These are phyloP conservation scores for Piezodorus guildinii DNA, from an alignment of 1,140 invertebrate genomes.

Conservation along the genomic window DNA sequence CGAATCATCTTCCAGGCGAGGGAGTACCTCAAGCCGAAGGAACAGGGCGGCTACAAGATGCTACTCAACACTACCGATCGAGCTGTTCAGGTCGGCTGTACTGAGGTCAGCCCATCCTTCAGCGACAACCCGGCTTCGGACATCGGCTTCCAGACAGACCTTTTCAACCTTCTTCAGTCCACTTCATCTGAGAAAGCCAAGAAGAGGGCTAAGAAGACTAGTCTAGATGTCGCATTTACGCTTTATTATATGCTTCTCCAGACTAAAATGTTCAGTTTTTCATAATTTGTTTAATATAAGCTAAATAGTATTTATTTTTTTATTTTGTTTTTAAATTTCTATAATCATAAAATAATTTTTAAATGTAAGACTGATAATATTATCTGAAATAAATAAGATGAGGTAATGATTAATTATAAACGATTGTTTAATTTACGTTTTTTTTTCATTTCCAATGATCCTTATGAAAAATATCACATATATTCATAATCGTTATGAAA, in stretches of 20 bases:
- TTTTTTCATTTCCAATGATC: no score
- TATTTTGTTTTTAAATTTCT: no score
- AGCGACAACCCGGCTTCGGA: slow-evolving; percentile 38
- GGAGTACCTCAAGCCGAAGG: slow-evolving; percentile 45
- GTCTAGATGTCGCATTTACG: slow-evolving; percentile 23
- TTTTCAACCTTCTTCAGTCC: slow-evolving; percentile 44
- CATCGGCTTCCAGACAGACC: slow-evolving; percentile 50
- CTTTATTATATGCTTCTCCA: slow-evolving; percentile 22
- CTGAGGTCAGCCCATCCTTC: slow-evolving; percentile 56
- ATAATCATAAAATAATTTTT: no score
- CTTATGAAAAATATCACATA: no score
- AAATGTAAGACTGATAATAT: no score
- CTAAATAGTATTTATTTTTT: no score
- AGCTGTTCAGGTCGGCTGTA: slow-evolving; percentile 50
- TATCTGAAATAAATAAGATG: no score
- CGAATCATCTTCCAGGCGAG: slow-evolving; percentile 61
- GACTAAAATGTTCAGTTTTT: slow-evolving; percentile 28
- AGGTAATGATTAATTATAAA: no score
- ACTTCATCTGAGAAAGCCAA: slow-evolving; percentile 19
- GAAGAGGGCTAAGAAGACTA: slow-evolving; percentile 20
- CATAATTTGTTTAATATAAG: slow-evolving; percentile 18
- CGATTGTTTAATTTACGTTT: no score
- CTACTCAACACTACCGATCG: slow-evolving; percentile 49
- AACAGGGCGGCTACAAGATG: slow-evolving; percentile 41
- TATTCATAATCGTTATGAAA: no score